phyloP scores from a whole-genome alignment of 2,113 vertebrate species.

The Lampris megalopsis region DNA sequence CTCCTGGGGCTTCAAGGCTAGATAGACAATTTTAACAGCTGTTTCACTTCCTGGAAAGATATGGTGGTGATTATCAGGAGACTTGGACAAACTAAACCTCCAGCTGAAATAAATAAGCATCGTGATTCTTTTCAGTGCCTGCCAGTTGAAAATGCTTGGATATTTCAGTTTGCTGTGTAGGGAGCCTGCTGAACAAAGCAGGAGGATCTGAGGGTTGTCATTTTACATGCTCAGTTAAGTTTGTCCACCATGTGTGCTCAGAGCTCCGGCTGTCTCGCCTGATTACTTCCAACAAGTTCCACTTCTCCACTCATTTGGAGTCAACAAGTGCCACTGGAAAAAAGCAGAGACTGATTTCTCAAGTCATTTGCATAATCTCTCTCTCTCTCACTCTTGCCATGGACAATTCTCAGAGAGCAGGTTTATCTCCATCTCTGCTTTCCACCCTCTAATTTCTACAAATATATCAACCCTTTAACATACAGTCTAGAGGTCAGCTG shows the following conservation, averaged over 20 bases:
- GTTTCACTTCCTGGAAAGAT: background rate
- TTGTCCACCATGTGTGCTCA: constrained; percentile 52
- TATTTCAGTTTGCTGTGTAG: constrained; percentile 21
- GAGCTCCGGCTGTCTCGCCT: constrained; percentile 41
- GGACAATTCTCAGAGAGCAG: background rate
- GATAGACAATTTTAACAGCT: background rate
- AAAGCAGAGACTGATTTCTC: constrained; percentile 42
- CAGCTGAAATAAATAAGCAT: constrained; percentile 28
- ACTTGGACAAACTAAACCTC: background rate
- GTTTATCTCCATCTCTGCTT: background rate
- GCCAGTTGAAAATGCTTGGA: constrained; percentile 32
- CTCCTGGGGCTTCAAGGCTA: constrained; percentile 4
- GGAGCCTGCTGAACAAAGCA: constrained; percentile 32
- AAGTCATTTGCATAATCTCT: constrained; percentile 33
- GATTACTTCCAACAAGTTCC: constrained; percentile 69
- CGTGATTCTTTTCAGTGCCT: constrained; percentile 20
- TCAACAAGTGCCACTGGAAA: constrained; percentile 45
- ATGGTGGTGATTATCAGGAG: background rate
- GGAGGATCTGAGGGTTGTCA: background rate
- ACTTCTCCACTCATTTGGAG: constrained; percentile 38
- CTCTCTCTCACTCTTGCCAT: background rate
- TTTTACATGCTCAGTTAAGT: constrained; percentile 61
- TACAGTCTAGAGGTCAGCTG: no score
- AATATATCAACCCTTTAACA: background rate
- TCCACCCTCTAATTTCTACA: background rate